phyloP scores from a whole-genome alignment of 1,140 invertebrate species.

The Copidosoma floridanum region DNA sequence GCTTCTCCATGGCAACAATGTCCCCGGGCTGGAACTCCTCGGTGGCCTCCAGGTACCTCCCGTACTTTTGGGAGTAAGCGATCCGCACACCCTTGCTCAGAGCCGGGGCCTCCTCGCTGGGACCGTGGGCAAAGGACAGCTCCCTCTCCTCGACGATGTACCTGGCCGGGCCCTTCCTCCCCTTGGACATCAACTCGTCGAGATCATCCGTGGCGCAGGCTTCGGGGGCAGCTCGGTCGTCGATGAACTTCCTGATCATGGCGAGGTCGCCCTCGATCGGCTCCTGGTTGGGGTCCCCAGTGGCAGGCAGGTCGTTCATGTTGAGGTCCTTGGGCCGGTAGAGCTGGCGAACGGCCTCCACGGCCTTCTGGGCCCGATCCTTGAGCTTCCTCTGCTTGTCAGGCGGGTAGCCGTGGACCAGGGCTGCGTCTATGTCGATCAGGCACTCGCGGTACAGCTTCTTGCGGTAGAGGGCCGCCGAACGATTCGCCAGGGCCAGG shows the following conservation, averaged over 20 bases:
- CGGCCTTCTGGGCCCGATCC: conserved; percentile 44
- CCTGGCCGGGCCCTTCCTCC: conserved; percentile 29
- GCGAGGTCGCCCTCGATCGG: not conserved
- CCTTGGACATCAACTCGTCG: conserved; percentile 8
- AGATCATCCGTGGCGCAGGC: conserved; percentile 14
- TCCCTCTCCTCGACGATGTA: conserved; percentile 40
- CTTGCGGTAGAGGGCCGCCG: conserved; percentile 53
- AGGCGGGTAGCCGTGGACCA: conserved; percentile 48
- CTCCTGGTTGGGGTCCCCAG: not conserved
- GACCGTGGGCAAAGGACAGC: conserved; percentile 41
- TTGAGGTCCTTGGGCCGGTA: not conserved
- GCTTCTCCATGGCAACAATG: conserved; percentile 75
- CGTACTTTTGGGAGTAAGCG: conserved; percentile 60
- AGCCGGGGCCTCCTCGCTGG: conserved; percentile 57
- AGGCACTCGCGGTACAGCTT: conserved; percentile 53
- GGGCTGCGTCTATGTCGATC: conserved; percentile 50
- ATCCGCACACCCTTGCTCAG: conserved; percentile 64
- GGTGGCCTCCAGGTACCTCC: conserved; percentile 67
- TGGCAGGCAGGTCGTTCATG: conserved; percentile 20
- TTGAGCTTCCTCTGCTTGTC: conserved; percentile 47
- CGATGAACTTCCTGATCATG: conserved; percentile 17
- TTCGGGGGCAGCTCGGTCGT: not conserved
- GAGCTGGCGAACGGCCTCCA: conserved; percentile 36
- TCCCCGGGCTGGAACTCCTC: conserved; percentile 72
- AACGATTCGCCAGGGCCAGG: conserved; percentile 53